Percentiles rank a stretch among this genome's conserved stretches.
These are phyloP conservation scores for Rhipidura dahli DNA, from an alignment of 2,113 vertebrate genomes.

Conservation along the genomic window DNA sequence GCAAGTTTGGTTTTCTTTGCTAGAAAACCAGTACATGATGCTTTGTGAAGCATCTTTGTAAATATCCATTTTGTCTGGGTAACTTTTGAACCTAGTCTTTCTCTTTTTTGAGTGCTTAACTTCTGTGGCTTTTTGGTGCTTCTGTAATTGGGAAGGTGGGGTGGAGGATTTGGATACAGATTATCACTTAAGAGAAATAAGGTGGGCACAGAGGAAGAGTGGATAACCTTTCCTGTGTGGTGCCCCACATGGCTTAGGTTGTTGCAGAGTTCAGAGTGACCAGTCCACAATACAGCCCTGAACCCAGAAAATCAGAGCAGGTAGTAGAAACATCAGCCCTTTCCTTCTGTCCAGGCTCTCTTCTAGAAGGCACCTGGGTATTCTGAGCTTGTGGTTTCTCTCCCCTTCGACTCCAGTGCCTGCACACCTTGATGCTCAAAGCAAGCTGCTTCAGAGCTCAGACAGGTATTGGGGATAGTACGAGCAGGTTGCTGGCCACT, in stretches of 20 bases:
- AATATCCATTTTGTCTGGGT: neutral
- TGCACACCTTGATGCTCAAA: neutral
- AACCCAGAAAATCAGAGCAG: neutral
- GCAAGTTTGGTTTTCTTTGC: neutral
- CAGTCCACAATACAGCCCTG: neutral
- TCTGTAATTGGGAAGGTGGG: neutral
- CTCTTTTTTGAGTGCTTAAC: neutral
- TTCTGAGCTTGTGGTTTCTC: neutral
- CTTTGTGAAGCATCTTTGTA: neutral
- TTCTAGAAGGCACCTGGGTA: neutral
- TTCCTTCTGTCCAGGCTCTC: neutral
- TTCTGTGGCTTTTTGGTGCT: neutral
- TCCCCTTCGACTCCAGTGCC: neutral
- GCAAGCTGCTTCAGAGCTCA: neutral
- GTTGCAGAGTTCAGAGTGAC: neutral
- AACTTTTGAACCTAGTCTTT: neutral
- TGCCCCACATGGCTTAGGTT: neutral
- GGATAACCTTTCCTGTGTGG: fast-evolving
- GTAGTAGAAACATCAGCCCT: neutral
- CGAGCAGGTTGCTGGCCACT: neutral
- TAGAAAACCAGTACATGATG: neutral
- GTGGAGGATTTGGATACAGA: neutral
- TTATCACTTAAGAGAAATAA: neutral
- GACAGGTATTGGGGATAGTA: too few species aligned
- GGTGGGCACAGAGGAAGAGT: neutral